Evolutionary conservation across 1,140 invertebrate genomes (phyloP).

Genomic region (Diorhabda elongata): DNA sequence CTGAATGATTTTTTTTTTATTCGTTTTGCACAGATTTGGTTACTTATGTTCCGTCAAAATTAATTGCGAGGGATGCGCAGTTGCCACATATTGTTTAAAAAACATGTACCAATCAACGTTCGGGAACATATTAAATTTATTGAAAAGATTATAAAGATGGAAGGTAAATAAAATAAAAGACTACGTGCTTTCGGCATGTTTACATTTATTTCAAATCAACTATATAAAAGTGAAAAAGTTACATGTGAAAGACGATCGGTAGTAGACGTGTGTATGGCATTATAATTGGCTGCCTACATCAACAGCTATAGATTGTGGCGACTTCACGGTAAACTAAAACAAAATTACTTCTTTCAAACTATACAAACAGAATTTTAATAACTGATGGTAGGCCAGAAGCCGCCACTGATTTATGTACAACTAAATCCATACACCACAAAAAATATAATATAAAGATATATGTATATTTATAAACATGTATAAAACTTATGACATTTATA

Average conservation of each 20-base stretch:
- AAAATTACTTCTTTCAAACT: not conserved
- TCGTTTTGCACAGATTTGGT: no score
- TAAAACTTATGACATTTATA: constrained; percentile 45
- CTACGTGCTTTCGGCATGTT: constrained; percentile 42
- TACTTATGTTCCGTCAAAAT: no score
- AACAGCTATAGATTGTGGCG: constrained; percentile 20
- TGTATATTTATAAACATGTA: constrained; percentile 41
- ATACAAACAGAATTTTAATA: constrained; percentile 17
- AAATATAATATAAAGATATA: constrained; percentile 44
- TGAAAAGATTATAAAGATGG: no score
- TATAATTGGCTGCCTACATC: constrained; percentile 29
- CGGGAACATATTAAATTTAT: no score
- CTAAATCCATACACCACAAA: constrained; percentile 44
- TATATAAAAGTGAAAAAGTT: constrained; percentile 49
- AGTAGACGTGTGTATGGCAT: constrained; percentile 43
- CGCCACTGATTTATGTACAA: constrained; percentile 21
- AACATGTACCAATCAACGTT: no score
- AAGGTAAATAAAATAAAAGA: constrained; percentile 17
- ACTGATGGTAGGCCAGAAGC: constrained; percentile 15
- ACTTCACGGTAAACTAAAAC: constrained; percentile 11
- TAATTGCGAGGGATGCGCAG: no score
- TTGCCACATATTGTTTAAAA: no score
- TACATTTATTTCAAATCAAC: constrained; percentile 48
- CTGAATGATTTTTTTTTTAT: no score
- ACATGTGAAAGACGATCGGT: constrained; percentile 47